phyloP scores from a whole-genome alignment of 2,888 invertebrate genomes.

The Hermodice carunculata region DNA sequence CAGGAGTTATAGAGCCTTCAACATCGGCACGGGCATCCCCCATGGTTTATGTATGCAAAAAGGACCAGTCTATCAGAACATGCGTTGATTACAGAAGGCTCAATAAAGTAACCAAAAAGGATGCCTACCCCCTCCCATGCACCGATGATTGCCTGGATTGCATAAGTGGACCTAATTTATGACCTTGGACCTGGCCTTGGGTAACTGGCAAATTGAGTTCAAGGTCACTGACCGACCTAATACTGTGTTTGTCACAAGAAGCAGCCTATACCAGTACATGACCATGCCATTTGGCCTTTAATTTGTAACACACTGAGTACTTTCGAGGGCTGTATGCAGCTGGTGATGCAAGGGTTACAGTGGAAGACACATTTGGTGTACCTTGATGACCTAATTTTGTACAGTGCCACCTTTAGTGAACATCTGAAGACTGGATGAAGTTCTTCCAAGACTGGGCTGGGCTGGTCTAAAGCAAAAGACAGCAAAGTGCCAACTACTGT shows the following conservation, averaged over 20 bases:
- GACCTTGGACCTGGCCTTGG: background rate
- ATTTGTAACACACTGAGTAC: background rate
- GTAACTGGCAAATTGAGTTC: background rate
- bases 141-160: background rate
- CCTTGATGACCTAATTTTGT: conserved; percentile 8
- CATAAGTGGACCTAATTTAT: background rate
- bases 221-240: background rate
- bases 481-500: conserved; percentile 5
- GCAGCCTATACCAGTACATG: background rate
- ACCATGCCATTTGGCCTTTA: conserved; percentile 9
- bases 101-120: background rate
- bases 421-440: conserved; percentile 1
- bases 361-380: background rate
- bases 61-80: background rate
- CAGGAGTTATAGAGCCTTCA: too few species aligned
- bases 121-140: background rate
- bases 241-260: conserved; percentile 1
- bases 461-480: conserved; percentile 5
- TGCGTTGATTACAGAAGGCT: conserved; percentile 8
- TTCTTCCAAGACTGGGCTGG: background rate
- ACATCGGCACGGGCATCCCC: too few species aligned
- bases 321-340: background rate
- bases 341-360: background rate
- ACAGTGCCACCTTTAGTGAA: background rate
- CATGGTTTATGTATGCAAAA: background rate